These are phyloP conservation scores for Syngnathoides biaculeatus DNA, from an alignment of 2,113 vertebrate genomes.

Conservation along the genomic window DNA sequence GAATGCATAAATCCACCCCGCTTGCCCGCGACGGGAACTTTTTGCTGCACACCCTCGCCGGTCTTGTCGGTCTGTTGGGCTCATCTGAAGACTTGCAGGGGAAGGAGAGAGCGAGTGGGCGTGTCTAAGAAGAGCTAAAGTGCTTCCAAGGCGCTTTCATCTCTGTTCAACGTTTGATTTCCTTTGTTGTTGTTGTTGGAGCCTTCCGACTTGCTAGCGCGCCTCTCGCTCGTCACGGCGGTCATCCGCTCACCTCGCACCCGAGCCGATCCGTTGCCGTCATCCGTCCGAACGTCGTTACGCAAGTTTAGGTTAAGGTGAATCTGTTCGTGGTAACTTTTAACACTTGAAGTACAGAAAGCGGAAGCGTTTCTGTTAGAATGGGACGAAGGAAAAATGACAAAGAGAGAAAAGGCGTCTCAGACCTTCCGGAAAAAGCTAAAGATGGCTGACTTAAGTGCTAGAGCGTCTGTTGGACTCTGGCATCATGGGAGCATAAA, in stretches of 20 bases:
- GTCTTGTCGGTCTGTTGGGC: too few species aligned
- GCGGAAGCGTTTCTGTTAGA: not conserved
- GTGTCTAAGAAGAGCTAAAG: slow-evolving; percentile 25
- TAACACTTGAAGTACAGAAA: too few species aligned
- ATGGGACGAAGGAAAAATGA: not conserved
- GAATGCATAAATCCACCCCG: slow-evolving; percentile 7
- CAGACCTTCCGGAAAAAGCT: slow-evolving; percentile 36
- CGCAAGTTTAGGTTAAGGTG: too few species aligned
- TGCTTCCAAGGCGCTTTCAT: slow-evolving; percentile 38
- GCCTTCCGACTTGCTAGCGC: not conserved
- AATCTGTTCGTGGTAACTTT: too few species aligned
- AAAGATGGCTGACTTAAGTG: slow-evolving; percentile 61
- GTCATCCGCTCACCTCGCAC: too few species aligned
- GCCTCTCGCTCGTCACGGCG: too few species aligned
- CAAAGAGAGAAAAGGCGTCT: slow-evolving; percentile 35
- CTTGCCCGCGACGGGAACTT: not conserved
- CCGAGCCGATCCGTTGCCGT: too few species aligned
- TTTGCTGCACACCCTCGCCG: too few species aligned
- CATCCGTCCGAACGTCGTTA: too few species aligned
- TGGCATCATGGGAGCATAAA: slow-evolving; percentile 41
- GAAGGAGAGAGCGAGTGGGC: slow-evolving; percentile 6
- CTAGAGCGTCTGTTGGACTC: slow-evolving; percentile 54
- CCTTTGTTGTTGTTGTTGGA: too few species aligned
- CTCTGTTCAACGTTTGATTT: not conserved
- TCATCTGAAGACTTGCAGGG: slow-evolving; percentile 48